Percentiles rank a stretch among this genome's conserved stretches.
phyloP scores from a whole-genome alignment of 2,888 invertebrate genomes.

The Philaethria dido region DNA sequence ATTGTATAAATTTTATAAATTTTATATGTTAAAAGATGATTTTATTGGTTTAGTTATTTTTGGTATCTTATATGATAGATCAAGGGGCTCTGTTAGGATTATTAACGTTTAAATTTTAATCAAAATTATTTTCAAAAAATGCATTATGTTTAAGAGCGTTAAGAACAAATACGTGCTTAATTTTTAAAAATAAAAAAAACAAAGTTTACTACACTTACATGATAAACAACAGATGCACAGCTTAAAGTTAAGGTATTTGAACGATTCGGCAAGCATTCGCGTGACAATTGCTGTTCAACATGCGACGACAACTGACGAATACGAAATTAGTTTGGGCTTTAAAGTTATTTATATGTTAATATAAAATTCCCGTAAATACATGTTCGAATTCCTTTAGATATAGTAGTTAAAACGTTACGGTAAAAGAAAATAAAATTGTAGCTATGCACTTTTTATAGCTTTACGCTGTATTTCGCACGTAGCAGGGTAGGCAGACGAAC shows the following conservation, averaged over 20 bases:
- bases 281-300: slow-evolving; percentile 53
- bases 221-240: slow-evolving; percentile 7
- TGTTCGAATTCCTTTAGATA: slow-evolving; percentile 3
- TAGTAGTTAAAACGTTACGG: background rate
- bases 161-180: no score
- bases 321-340: slow-evolving; percentile 52
- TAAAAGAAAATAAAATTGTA: background rate
- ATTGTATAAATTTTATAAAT: no score
- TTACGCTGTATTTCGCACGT: no score
- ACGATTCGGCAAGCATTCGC: slow-evolving; percentile 50
- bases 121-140: no score
- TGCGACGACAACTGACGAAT: slow-evolving; percentile 61
- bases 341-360: slow-evolving; percentile 65
- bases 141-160: no score
- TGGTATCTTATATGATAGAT: no score
- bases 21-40: background rate
- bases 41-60: background rate
- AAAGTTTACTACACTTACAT: background rate
- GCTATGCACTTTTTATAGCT: no score
- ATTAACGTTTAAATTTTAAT: no score
- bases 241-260: slow-evolving; percentile 28
- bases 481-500: no score
- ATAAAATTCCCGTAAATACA: slow-evolving; percentile 44
- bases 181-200: no score
- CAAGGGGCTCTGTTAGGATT: no score